phyloP scores from a whole-genome alignment of 1,140 invertebrate species.

The Anoplolepis gracilipes region DNA sequence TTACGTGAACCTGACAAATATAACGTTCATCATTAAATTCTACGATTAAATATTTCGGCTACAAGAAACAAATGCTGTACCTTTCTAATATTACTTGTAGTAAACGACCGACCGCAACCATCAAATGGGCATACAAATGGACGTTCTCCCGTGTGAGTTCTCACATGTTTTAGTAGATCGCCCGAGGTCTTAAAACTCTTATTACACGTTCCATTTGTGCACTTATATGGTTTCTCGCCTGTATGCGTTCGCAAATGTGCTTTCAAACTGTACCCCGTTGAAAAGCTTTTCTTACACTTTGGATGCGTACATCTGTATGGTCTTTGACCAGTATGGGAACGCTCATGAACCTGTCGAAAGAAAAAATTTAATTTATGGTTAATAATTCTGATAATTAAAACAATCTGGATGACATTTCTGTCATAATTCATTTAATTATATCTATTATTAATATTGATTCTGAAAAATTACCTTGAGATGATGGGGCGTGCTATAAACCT shows the following conservation, averaged over 20 bases:
- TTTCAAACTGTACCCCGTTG: slow-evolving; percentile 90
- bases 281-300: slow-evolving; percentile 89
- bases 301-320: slow-evolving; percentile 88
- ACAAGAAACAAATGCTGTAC: slow-evolving; percentile 78
- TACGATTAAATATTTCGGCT: neutral
- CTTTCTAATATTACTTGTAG: slow-evolving; percentile 91
- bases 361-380: slow-evolving; percentile 5
- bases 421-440: neutral
- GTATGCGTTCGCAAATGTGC: slow-evolving; percentile 90
- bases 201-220: slow-evolving; percentile 86
- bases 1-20: slow-evolving; percentile 82
- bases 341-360: slow-evolving; percentile 87
- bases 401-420: neutral
- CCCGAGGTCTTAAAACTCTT: slow-evolving; percentile 90
- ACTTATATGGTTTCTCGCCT: slow-evolving; percentile 90
- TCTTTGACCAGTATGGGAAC: slow-evolving; percentile 88
- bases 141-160: slow-evolving; percentile 90
- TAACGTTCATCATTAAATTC: neutral
- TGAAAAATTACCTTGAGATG: slow-evolving; percentile 85
- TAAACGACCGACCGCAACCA: slow-evolving; percentile 90
- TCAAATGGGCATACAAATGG: slow-evolving; percentile 89
- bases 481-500: slow-evolving; percentile 87
- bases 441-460: neutral
- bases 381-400: neutral
- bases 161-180: slow-evolving; percentile 90